Evolutionary conservation across 1,140 invertebrate species (phyloP).

Genomic region (Rhagoletis zephyria): DNA sequence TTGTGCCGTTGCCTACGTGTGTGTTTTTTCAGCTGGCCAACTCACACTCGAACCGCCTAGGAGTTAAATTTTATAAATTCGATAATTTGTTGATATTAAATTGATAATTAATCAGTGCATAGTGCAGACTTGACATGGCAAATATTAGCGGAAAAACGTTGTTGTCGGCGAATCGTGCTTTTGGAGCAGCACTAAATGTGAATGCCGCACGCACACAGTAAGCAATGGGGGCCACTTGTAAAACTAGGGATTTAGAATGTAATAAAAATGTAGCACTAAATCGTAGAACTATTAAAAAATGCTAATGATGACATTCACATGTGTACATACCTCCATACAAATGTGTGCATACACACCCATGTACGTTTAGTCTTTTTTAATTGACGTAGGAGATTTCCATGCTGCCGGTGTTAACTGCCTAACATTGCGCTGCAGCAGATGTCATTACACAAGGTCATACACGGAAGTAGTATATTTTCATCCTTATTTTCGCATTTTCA

Average conservation of each 20-base stretch:
- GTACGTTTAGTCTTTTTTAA: neutral
- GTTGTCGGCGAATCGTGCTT: slow-evolving; percentile 54
- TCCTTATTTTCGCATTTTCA: neutral
- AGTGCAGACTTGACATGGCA: slow-evolving; percentile 29
- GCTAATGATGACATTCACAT: neutral
- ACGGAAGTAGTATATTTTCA: neutral
- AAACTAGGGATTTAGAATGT: slow-evolving; percentile 35
- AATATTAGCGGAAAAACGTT: slow-evolving; percentile 58
- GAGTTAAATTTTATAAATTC: neutral
- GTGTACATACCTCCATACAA: neutral
- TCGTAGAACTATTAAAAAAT: neutral
- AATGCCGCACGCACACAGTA: slow-evolving; percentile 55
- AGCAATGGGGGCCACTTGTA: slow-evolving; percentile 9
- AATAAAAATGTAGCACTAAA: neutral
- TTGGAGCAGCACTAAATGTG: slow-evolving; percentile 41
- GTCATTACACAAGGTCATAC: slow-evolving; percentile 47
- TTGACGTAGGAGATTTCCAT: neutral
- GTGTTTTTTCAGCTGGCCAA: neutral
- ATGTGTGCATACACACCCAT: neutral
- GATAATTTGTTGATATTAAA: neutral
- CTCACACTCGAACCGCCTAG: neutral
- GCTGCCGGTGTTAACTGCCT: neutral
- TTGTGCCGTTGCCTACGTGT: slow-evolving; percentile 1
- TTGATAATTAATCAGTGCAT: neutral
- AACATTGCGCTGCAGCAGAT: neutral